A percentile compares a stretch with the other conserved stretches of the same genome.
These are phyloP conservation scores for Triops cancriformis DNA, from an alignment of 1,140 invertebrate species.

Conservation along the genomic window DNA sequence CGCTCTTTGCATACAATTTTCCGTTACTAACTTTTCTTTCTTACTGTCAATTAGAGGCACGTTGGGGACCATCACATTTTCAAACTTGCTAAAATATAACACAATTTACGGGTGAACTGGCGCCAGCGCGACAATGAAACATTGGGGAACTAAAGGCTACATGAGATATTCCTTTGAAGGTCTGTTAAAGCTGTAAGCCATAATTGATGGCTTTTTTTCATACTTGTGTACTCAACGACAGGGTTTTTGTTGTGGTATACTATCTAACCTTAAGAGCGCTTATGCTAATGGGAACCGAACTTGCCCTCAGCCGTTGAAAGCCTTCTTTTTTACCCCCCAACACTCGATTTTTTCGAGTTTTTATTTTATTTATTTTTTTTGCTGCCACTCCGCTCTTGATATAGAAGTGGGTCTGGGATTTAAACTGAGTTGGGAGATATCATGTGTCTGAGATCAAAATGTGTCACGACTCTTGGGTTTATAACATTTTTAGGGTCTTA, in stretches of 20 bases:
- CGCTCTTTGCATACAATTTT: not conserved
- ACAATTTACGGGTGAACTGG: not conserved
- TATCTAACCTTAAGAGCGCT: not conserved
- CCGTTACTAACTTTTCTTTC: not conserved
- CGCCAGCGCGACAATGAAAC: not conserved
- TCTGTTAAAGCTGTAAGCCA: not conserved
- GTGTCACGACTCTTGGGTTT: constrained; percentile 8
- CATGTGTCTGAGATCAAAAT: constrained; percentile 1
- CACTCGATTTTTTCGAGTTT: too few relatives aligned
- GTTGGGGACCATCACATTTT: not conserved
- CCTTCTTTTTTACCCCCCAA: not conserved
- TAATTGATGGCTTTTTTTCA: constrained; percentile 12
- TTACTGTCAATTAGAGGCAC: not conserved
- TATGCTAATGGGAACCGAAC: not conserved
- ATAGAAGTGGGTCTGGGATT: not conserved
- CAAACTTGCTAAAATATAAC: not conserved
- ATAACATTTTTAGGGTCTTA: not conserved
- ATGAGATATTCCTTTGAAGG: not conserved
- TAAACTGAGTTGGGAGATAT: not conserved
- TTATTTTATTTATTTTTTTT: not conserved
- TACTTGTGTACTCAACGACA: not conserved
- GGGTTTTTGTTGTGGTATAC: not conserved
- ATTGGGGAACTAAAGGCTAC: not conserved
- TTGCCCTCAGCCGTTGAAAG: not conserved
- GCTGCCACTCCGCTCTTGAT: not conserved